Evolutionary conservation across 2,797 vertebrate genomes (phyloP), one percentile per base, ranked within the genome.

Genomic region (Hoplostethus atlanticus): DNA sequence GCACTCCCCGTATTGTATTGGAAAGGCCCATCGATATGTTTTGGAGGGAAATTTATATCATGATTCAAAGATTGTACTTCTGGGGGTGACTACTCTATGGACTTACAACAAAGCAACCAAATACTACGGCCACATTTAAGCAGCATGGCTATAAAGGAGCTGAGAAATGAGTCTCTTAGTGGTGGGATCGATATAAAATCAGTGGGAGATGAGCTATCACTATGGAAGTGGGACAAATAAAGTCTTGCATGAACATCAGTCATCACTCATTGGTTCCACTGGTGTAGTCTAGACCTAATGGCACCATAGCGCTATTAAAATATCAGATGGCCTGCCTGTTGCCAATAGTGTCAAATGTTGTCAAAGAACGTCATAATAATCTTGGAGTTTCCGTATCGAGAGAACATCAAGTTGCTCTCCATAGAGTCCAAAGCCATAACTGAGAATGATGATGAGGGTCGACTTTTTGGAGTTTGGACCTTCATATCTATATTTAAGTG

Each of bases 251-350:
- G 42, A 59, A 30, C 57, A 13, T 15, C 68, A 31, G 34, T 53
- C 60, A 47, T 69, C 73, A 73, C 47, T 70, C 40, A 55, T 0
- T 74, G 68, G 59, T 71, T 76, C 66, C 42, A 4, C 53, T 30
- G 64, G 56, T 82, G 65, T 30, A 52, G 67, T 55, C 55, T 61
- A 58, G 65, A 80, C 72, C 56, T 21, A 57, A 73, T 68, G 70
- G 62, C 71, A 81, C 54, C 61, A 2, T 40, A 68, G 47, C 25
- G 64, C 63, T 38, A 55, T 81, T 77, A 63, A 61, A 52, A 51
- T 86, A 83, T 88, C 79, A 64, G 77, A 71, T 87, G 77, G 73
- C 77, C 31, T 8, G 16, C 16, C 16, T 16, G 7, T 31, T 34
- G 16, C 31, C 54, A 36, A n/a, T 16, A 4, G 8, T 56, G 70